phyloP scores from a whole-genome alignment of 1,140 invertebrate genomes.

The Drosophila saltans region DNA sequence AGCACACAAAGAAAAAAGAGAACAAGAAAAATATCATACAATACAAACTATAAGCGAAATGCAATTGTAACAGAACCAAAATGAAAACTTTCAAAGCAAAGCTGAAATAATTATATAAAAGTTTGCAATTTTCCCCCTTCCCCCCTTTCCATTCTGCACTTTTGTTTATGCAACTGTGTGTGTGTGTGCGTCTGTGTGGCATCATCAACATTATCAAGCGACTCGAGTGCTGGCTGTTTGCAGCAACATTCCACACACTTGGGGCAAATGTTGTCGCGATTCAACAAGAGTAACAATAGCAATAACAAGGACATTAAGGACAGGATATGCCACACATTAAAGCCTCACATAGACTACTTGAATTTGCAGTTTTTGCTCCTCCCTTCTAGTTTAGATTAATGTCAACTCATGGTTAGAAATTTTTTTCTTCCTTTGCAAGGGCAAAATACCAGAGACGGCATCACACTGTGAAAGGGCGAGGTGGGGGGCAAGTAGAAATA shows the following conservation, averaged over 20 bases:
- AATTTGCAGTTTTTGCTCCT: not conserved
- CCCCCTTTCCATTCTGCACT: not conserved
- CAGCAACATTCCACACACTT: not conserved
- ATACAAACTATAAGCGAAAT: not conserved
- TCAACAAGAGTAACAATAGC: slow-evolving; percentile 11
- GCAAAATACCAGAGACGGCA: not conserved
- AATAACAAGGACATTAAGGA: slow-evolving; percentile 11
- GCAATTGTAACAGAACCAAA: not conserved
- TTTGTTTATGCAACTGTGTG: not conserved
- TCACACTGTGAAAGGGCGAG: not conserved
- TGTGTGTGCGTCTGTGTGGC: slow-evolving; percentile 3
- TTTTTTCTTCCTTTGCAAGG: not conserved
- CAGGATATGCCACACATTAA: slow-evolving; percentile 15
- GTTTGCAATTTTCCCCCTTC: not conserved
- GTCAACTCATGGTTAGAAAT: slow-evolving; percentile 9
- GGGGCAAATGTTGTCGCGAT: slow-evolving; percentile 28
- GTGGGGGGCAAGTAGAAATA: not conserved
- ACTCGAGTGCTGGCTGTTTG: slow-evolving; percentile 22
- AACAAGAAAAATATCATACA: too few species aligned
- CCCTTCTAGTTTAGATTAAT: slow-evolving; percentile 12
- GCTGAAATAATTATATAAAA: not conserved
- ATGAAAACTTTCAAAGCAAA: not conserved
- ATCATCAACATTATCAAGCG: slow-evolving; percentile 11
- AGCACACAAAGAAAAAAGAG: too few species aligned
- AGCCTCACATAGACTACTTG: slow-evolving; percentile 18